Percentiles rank a stretch among this genome's conserved stretches.
These are phyloP conservation scores for Channa argus DNA, from an alignment of 2,113 vertebrate genomes.

Conservation along the genomic window DNA sequence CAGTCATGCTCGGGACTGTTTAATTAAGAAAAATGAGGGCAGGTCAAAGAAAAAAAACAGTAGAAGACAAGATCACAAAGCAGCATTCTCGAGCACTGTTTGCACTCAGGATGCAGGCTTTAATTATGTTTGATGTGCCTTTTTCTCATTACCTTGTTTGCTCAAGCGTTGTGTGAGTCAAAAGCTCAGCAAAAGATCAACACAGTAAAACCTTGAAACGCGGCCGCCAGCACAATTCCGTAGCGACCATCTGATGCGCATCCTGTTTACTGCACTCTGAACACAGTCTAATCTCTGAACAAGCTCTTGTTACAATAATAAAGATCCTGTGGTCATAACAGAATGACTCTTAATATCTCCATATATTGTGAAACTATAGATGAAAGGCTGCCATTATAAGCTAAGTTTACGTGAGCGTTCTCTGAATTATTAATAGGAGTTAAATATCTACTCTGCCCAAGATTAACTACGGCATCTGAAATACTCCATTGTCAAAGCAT, in stretches of 20 bases:
- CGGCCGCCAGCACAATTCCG: constrained; percentile 33
- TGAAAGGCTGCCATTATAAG: neutral
- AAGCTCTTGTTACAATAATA: constrained; percentile 60
- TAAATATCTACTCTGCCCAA: neutral
- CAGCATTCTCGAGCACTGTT: constrained; percentile 66
- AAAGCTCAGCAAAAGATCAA: constrained; percentile 75
- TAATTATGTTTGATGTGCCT: constrained; percentile 79
- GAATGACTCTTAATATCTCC: constrained; percentile 24
- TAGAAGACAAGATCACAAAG: constrained; percentile 66
- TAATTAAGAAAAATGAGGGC: constrained; percentile 58
- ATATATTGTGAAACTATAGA: constrained; percentile 21
- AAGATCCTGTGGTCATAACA: constrained; percentile 9
- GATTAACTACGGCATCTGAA: constrained; percentile 13
- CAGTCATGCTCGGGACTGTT: constrained; percentile 52
- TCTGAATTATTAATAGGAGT: constrained; percentile 5
- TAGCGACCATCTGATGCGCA: constrained; percentile 42
- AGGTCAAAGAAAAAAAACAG: constrained; percentile 54
- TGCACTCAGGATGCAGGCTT: constrained; percentile 63
- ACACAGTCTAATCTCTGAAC: constrained; percentile 52
- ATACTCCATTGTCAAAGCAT: constrained; percentile 32
- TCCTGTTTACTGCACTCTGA: constrained; percentile 46
- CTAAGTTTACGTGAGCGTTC: neutral
- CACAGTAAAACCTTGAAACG: constrained; percentile 58
- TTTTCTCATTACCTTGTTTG: constrained; percentile 82
- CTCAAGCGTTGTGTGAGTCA: constrained; percentile 67